A percentile compares a stretch with the other conserved stretches of the same genome.
These are phyloP conservation scores for Catharus minimus DNA, from an alignment of 2,113 vertebrate species.

Conservation along the genomic window DNA sequence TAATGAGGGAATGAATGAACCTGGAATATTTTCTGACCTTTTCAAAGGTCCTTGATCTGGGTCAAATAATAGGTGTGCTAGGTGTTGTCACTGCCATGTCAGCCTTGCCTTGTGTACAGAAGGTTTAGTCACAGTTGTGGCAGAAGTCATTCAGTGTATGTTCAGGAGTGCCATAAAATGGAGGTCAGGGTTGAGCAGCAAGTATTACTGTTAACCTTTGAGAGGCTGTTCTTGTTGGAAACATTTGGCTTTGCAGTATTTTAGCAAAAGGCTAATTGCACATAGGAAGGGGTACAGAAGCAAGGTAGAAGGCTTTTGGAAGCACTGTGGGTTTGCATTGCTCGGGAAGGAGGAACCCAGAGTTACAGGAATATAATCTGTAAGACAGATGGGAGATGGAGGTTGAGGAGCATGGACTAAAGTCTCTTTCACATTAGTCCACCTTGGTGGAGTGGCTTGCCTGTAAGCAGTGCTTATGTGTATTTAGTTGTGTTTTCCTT, in stretches of 20 bases:
- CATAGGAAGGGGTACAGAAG: background rate
- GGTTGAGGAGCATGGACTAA: background rate
- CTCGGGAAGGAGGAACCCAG: background rate
- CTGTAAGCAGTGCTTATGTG: background rate
- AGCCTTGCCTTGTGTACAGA: background rate
- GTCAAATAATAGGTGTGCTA: background rate
- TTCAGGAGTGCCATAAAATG: background rate
- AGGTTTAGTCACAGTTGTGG: background rate
- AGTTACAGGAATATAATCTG: background rate
- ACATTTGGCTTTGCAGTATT: background rate
- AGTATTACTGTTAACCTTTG: background rate
- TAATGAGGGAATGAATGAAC: background rate
- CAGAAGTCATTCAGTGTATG: background rate
- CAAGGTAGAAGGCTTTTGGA: background rate
- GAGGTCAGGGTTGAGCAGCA: background rate
- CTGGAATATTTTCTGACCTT: background rate
- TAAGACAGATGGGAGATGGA: background rate
- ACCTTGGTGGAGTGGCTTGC: background rate
- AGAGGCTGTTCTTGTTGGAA: background rate
- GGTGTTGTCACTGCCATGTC: background rate
- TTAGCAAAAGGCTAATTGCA: background rate
- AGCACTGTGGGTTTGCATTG: accelerated
- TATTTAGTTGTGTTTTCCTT: background rate
- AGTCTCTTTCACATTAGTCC: background rate
- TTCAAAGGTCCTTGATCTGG: background rate